Evolutionary conservation across 2,888 invertebrate species (phyloP).

Genomic region (Apantesis nais): DNA sequence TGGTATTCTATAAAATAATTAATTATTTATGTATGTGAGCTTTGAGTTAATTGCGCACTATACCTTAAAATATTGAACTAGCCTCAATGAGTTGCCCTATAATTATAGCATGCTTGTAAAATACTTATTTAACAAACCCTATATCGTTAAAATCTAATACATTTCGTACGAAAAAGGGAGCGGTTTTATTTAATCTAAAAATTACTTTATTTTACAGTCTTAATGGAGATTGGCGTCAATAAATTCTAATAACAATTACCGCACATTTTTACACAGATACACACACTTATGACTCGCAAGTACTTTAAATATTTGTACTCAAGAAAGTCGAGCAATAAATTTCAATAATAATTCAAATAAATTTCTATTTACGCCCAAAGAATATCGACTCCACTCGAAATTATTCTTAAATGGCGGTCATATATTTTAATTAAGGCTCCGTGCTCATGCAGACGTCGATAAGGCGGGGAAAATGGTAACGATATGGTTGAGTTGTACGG

Average conservation of each 20-base stretch:
- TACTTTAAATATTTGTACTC: conserved; percentile 17
- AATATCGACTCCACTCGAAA: conserved; percentile 65
- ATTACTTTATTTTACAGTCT: neutral
- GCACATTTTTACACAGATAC: neutral
- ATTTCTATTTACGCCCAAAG: conserved; percentile 65
- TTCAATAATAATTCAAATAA: conserved; percentile 63
- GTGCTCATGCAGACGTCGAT: conserved; percentile 75
- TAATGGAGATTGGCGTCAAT: neutral
- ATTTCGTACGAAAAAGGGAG: neutral
- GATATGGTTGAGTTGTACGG: conserved; percentile 54
- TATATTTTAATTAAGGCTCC: conserved; percentile 80
- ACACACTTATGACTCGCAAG: conserved; percentile 5
- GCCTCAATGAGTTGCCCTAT: neutral
- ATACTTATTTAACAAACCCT: neutral
- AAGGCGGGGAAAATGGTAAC: conserved; percentile 65
- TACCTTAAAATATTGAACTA: neutral
- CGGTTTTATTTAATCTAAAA: neutral
- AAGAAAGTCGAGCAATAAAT: conserved; percentile 51
- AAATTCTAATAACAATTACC: neutral
- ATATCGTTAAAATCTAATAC: neutral
- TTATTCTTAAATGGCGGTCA: conserved; percentile 75
- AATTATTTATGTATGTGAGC: neutral
- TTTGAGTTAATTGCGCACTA: neutral
- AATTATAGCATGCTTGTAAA: neutral
- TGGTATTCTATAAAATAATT: neutral